Percentiles rank a stretch among this genome's conserved stretches.
Conservation (phyloP, 1,140 invertebrate genomes). For the Periplaneta americana region DNA sequence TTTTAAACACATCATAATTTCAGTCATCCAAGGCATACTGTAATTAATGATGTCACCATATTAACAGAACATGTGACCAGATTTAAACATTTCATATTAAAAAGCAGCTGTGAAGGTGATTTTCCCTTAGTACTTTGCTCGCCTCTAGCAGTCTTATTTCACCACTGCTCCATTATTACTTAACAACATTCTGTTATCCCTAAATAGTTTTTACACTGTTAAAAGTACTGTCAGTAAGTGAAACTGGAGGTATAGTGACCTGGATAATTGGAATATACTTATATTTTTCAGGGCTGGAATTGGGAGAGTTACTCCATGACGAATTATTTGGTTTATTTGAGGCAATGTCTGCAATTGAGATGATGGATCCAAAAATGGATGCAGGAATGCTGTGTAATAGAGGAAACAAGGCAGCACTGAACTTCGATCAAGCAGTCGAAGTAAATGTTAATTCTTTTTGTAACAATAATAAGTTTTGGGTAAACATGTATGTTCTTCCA, state of each 20-base stretch:
- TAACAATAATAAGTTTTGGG: no score
- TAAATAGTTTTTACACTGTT: not conserved
- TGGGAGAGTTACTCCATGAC: conserved; percentile 88
- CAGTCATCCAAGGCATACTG: no score
- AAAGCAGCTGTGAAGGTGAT: no score
- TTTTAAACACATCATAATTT: no score
- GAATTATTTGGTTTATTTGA: conserved; percentile 92
- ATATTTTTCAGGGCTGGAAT: conserved; percentile 58
- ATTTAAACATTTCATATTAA: no score
- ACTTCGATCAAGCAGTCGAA: conserved; percentile 79
- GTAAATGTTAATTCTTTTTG: no score
- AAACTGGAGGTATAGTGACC: not conserved
- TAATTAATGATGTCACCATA: no score
- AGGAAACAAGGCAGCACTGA: conserved; percentile 76
- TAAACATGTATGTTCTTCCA: no score
- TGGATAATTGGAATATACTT: not conserved
- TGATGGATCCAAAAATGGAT: conserved; percentile 99
- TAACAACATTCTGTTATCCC: not conserved
- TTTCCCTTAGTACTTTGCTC: no score
- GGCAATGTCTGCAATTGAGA: conserved; percentile 98
- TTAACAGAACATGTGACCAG: no score
- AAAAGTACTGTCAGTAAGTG: not conserved
- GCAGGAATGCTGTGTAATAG: conserved; percentile 95
- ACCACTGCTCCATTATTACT: no score
- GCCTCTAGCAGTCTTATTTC: no score